These are phyloP conservation scores for Leptothorax acervorum DNA, from an alignment of 2,888 invertebrate genomes.

Conservation along the genomic window DNA sequence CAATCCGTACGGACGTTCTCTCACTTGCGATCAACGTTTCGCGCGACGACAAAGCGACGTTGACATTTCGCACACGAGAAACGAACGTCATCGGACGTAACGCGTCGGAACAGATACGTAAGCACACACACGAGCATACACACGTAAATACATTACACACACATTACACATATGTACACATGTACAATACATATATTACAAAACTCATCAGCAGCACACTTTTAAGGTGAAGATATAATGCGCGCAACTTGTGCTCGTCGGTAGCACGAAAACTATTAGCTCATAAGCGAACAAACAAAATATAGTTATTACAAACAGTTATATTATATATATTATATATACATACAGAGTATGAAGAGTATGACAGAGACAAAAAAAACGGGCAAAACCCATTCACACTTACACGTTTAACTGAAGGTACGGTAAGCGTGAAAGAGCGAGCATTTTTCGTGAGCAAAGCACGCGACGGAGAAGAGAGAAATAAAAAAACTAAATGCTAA, in stretches of 20 bases:
- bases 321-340: conserved; percentile 85
- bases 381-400: conserved; percentile 60
- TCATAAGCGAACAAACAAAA: conserved; percentile 85
- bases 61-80: conserved; percentile 54
- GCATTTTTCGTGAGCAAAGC: conserved; percentile 62
- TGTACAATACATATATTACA: conserved; percentile 53
- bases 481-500: conserved; percentile 84
- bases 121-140: conserved; percentile 57
- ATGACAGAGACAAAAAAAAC: conserved; percentile 64
- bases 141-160: conserved; percentile 66
- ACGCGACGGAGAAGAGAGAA: conserved; percentile 75
- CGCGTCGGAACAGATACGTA: conserved; percentile 54
- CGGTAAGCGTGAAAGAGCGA: conserved; percentile 73
- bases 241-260: conserved; percentile 84
- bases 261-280: conserved; percentile 85
- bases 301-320: conserved; percentile 85
- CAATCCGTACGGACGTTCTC: conserved; percentile 63
- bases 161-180: conserved; percentile 54
- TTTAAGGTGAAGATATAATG: conserved; percentile 66
- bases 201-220: conserved; percentile 54
- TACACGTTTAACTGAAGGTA: conserved; percentile 63
- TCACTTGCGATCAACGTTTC: conserved; percentile 55
- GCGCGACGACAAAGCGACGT: conserved; percentile 41
- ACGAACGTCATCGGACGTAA: conserved; percentile 60
- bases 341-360: conserved; percentile 83